A percentile compares a stretch with the other conserved stretches of the same genome.
Evolutionary conservation across 2,113 vertebrate genomes (phyloP).

Genomic region (human (Homo sapiens)): DNA sequence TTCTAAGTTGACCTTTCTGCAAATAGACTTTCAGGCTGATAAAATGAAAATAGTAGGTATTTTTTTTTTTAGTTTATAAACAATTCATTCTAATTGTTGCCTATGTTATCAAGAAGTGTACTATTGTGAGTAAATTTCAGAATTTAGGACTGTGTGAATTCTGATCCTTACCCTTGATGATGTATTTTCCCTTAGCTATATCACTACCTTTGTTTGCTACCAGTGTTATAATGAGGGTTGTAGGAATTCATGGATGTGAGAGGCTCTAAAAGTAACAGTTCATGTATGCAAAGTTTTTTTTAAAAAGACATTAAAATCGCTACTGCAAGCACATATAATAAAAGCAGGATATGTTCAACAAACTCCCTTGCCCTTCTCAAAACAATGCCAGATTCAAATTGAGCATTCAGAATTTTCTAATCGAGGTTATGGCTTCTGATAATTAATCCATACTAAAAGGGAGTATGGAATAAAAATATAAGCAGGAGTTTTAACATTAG

Average conservation of each 20-base stretch:
- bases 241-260: neutral
- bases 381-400: constrained; percentile 26
- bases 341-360: neutral
- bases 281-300: neutral
- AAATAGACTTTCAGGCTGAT: constrained; percentile 22
- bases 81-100: neutral
- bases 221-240: neutral
- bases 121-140: neutral
- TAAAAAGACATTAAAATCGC: neutral
- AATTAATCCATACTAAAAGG: constrained; percentile 18
- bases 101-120: neutral
- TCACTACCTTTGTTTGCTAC: neutral
- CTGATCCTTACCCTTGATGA: neutral
- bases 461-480: neutral
- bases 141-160: neutral
- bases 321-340: neutral
- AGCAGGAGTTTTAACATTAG: neutral
- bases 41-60: neutral
- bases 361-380: neutral
- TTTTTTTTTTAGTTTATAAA: neutral
- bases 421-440: constrained; percentile 8
- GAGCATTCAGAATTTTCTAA: constrained; percentile 26
- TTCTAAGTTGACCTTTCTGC: neutral
- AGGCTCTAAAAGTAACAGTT: constrained; percentile 1
- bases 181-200: neutral